Evolutionary conservation across 1,140 invertebrate species (phyloP).

Genomic region (Neodiprion lecontei): DNA sequence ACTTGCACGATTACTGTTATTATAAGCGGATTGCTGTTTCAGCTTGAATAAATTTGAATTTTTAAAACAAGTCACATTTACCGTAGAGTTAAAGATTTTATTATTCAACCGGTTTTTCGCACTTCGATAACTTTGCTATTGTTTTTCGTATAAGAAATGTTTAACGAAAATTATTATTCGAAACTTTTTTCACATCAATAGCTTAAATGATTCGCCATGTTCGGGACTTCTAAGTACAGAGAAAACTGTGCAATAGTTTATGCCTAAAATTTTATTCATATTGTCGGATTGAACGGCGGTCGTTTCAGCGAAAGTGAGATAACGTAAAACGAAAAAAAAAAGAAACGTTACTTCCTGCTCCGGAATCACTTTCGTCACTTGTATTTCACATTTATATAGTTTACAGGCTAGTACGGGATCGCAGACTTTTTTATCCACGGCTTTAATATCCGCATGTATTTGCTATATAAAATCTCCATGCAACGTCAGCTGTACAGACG

Average conservation of each 20-base stretch:
- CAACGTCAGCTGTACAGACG: background rate
- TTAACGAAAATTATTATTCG: background rate
- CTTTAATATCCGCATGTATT: background rate
- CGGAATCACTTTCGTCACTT: slow-evolving; percentile 38
- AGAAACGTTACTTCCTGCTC: slow-evolving; percentile 26
- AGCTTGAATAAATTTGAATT: background rate
- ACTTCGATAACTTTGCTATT: background rate
- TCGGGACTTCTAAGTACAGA: slow-evolving; percentile 59
- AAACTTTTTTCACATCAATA: slow-evolving; percentile 39
- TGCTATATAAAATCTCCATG: background rate
- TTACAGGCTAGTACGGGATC: background rate
- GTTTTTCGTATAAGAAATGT: background rate
- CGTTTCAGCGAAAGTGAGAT: slow-evolving; percentile 33
- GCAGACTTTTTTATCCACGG: background rate
- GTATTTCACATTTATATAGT: slow-evolving; percentile 12
- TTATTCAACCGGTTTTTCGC: slow-evolving; percentile 2
- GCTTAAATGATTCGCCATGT: slow-evolving; percentile 49
- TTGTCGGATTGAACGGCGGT: slow-evolving; percentile 22
- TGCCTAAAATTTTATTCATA: slow-evolving; percentile 51
- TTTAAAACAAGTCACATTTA: background rate
- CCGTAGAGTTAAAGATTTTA: background rate
- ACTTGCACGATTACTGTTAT: too few species aligned
- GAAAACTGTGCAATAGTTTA: slow-evolving; percentile 50
- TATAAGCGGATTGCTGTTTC: background rate
- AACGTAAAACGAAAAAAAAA: slow-evolving; percentile 45